These are phyloP conservation scores for Chaetodon trifascialis DNA, from an alignment of 2,113 vertebrate genomes.

Conservation along the genomic window DNA sequence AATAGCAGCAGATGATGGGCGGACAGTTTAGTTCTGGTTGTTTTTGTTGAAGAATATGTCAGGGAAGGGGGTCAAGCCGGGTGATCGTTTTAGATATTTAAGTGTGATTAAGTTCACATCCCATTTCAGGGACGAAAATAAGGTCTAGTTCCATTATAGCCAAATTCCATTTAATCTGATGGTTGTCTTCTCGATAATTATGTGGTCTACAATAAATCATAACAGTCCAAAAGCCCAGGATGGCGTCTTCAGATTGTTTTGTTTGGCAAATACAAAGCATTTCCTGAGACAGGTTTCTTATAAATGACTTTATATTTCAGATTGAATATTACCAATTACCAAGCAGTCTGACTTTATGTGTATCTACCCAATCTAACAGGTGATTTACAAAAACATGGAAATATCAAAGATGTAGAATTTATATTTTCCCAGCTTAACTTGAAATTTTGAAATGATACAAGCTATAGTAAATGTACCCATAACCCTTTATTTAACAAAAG, in stretches of 20 bases:
- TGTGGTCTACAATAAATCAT: not conserved
- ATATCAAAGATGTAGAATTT: not conserved
- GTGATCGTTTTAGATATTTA: not conserved
- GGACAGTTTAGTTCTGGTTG: not conserved
- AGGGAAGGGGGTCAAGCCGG: not conserved
- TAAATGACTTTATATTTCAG: not conserved
- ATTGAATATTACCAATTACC: not conserved
- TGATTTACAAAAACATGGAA: not conserved
- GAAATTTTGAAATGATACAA: too few species aligned
- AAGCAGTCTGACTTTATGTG: not conserved
- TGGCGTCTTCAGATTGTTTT: not conserved
- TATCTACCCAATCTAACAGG: too few species aligned
- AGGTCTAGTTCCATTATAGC: not conserved
- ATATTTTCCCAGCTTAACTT: not conserved
- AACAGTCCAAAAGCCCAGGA: not conserved
- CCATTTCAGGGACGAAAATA: accelerated
- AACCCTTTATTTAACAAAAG: too few species aligned
- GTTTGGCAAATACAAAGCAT: not conserved
- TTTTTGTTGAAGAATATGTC: not conserved
- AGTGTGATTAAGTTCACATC: too few species aligned
- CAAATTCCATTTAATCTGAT: too few species aligned
- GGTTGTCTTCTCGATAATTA: not conserved
- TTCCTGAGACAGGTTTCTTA: not conserved
- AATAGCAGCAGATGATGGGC: accelerated
- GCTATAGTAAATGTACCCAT: too few species aligned